Conservation (phyloP, 2,888 invertebrate species). For the Stenodema calcarata region DNA sequence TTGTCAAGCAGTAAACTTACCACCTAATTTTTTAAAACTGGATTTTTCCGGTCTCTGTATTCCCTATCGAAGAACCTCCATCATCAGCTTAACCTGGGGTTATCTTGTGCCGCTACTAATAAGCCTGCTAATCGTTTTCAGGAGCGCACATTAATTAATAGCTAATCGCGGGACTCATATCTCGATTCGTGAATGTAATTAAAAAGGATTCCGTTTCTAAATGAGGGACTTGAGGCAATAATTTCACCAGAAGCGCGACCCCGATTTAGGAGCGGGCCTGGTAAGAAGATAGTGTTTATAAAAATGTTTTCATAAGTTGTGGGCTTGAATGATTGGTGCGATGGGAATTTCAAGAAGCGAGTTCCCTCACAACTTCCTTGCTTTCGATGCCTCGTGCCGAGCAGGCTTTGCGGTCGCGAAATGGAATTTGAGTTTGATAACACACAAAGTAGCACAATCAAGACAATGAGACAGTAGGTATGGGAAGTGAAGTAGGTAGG, state of each 20-base stretch:
- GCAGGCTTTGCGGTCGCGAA: background rate
- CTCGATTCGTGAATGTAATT: constrained; percentile 15
- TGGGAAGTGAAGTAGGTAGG: too few species aligned
- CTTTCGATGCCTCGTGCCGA: background rate
- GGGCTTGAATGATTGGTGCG: background rate
- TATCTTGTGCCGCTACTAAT: constrained; percentile 12
- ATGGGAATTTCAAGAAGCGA: background rate
- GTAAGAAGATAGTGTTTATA: background rate
- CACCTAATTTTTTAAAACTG: constrained; percentile 5
- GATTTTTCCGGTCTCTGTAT: background rate
- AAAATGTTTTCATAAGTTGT: background rate
- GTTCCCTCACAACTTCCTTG: background rate
- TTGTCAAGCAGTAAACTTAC: constrained; percentile 30
- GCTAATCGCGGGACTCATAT: constrained; percentile 27
- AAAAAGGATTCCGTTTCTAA: constrained; percentile 4
- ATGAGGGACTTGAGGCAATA: background rate
- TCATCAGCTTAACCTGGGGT: background rate
- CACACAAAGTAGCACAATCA: too few species aligned
- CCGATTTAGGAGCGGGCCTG: background rate
- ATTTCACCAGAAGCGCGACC: background rate
- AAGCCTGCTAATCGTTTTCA: constrained; percentile 29
- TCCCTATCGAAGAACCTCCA: background rate
- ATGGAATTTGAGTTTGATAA: too few species aligned
- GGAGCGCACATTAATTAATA: constrained; percentile 20
- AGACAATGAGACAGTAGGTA: too few species aligned